phyloP scores from a whole-genome alignment of 2,888 invertebrate genomes.

The Halictus ligatus region DNA sequence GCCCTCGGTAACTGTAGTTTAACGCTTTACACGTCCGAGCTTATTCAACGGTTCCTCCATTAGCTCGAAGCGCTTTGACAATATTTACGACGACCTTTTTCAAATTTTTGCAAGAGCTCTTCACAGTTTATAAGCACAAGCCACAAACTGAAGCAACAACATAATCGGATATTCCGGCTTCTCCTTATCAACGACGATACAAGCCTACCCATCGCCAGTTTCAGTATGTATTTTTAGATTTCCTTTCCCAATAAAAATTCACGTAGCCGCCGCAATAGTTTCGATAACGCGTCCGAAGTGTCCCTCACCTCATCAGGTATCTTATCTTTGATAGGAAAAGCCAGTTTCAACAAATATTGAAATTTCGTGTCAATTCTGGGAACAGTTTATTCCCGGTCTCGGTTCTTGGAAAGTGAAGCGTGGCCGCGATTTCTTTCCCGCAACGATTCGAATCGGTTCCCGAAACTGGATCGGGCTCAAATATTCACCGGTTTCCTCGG shows the following conservation, averaged over 20 bases:
- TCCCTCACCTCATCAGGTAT: neutral
- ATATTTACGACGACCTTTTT: neutral
- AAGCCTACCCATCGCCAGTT: neutral
- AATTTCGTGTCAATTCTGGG: neutral
- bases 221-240: neutral
- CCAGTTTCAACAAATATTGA: neutral
- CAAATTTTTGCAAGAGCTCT: neutral
- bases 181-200: neutral
- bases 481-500: neutral
- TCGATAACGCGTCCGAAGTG: neutral
- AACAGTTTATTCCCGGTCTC: neutral
- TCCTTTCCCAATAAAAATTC: neutral
- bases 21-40: neutral
- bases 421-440: neutral
- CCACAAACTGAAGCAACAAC: neutral
- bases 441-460: neutral
- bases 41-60: neutral
- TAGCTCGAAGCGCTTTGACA: neutral
- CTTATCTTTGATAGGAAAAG: slow-evolving; percentile 7
- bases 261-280: neutral
- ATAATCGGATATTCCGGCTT: neutral
- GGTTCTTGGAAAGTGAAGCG: neutral
- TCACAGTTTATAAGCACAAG: neutral
- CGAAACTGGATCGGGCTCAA: neutral
- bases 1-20: neutral